phyloP scores from a whole-genome alignment of 1,140 invertebrate genomes.

The Zaprionus lachaisei region DNA sequence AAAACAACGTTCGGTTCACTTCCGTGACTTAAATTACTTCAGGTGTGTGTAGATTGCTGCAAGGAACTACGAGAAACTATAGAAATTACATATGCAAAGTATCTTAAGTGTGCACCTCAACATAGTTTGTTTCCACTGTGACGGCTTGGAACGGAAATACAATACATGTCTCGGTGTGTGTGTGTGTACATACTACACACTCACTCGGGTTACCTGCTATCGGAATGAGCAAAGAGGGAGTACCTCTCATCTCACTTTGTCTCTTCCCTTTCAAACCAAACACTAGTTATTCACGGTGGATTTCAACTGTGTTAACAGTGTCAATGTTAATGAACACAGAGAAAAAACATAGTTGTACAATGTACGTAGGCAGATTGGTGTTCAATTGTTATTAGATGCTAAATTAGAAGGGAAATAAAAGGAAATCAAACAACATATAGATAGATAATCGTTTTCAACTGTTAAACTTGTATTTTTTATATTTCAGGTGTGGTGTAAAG shows the following conservation, averaged over 20 bases:
- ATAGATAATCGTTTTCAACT: background rate
- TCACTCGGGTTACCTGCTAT: constrained; percentile 34
- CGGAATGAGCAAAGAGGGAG: constrained; percentile 2
- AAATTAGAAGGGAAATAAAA: background rate
- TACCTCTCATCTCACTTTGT: background rate
- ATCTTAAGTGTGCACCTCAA: constrained; percentile 15
- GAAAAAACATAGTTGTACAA: background rate
- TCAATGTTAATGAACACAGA: constrained; percentile 20
- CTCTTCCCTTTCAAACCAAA: background rate
- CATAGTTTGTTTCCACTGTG: constrained; percentile 33
- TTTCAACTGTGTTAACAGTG: constrained; percentile 2
- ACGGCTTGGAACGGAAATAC: constrained; percentile 38
- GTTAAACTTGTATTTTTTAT: constrained; percentile 13
- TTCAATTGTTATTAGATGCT: background rate
- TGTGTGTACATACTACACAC: constrained; percentile 10
- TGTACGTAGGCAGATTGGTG: background rate
- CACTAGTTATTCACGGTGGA: background rate
- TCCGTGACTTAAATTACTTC: constrained; percentile 10
- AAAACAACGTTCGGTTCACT: constrained; percentile 5
- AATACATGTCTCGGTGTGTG: constrained; percentile 25
- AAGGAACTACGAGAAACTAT: background rate
- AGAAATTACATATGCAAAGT: no score
- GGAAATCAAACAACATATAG: background rate
- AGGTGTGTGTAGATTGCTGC: constrained; percentile 9
- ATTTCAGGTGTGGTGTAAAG: constrained; percentile 83